Conservation (phyloP, 2,797 vertebrate species). For the Heterohyrax brucei region DNA sequence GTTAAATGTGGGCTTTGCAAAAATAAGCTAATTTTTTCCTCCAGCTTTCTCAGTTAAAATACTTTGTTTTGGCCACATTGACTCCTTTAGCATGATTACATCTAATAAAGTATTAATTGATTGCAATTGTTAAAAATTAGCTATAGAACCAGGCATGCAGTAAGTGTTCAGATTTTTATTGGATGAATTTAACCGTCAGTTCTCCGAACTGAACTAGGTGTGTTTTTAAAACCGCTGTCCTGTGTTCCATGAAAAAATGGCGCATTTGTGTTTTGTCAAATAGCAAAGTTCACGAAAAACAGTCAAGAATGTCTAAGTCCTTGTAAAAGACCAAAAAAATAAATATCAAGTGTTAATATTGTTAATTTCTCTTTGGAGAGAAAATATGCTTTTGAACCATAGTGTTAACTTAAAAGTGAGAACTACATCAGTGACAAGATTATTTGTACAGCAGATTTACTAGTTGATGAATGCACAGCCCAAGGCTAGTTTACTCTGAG, state of each 20-base stretch:
- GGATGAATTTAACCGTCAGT: background rate
- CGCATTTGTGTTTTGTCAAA: slow-evolving; percentile 36
- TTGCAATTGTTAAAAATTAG: slow-evolving; percentile 62
- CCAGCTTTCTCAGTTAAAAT: background rate
- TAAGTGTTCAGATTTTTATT: background rate
- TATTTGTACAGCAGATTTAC: background rate
- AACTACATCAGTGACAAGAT: background rate
- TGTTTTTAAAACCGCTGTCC: background rate
- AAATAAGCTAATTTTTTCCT: background rate
- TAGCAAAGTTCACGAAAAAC: background rate
- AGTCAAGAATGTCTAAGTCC: background rate
- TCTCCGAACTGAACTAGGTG: slow-evolving; percentile 12
- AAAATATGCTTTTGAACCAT: background rate
- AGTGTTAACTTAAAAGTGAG: slow-evolving; percentile 34
- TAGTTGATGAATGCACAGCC: too few species aligned
- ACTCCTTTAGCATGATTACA: background rate
- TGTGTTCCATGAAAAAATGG: background rate
- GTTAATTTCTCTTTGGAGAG: slow-evolving; percentile 7
- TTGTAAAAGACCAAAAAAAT: slow-evolving; percentile 27
- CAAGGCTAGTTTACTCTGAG: background rate
- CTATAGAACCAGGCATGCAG: background rate
- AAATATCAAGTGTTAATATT: background rate
- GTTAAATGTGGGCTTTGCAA: slow-evolving; percentile 42
- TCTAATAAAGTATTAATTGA: background rate
- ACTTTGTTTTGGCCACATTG: background rate